These are phyloP conservation scores for Pavo muticus DNA, from an alignment of 2,113 vertebrate species.

Conservation along the genomic window DNA sequence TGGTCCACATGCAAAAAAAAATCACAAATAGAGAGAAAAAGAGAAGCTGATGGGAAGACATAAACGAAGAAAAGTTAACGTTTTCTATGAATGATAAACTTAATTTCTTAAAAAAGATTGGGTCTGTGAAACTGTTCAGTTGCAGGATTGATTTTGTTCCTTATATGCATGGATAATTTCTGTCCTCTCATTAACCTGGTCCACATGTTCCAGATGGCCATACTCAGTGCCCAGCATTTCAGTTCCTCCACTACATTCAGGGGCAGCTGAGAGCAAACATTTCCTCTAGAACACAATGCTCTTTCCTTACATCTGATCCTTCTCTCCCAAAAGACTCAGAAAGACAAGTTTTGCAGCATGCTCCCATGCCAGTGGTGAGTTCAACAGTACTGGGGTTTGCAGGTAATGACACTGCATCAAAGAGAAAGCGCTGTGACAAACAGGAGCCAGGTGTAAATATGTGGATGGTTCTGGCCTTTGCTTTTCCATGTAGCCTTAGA, in stretches of 20 bases:
- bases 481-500: not conserved
- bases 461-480: not conserved
- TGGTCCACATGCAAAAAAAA: not conserved
- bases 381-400: not conserved
- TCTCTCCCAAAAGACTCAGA: not conserved
- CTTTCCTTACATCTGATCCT: not conserved
- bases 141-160: conserved; percentile 23
- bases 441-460: not conserved
- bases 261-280: not conserved
- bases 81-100: not conserved
- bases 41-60: not conserved
- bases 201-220: not conserved
- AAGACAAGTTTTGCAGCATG: not conserved
- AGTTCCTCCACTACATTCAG: not conserved
- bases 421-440: not conserved
- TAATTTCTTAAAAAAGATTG: not conserved
- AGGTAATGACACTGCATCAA: not conserved
- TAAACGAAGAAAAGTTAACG: not conserved
- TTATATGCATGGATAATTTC: not conserved
- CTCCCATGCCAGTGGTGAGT: not conserved
- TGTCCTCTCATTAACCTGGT: not conserved
- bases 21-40: not conserved
- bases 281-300: not conserved
- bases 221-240: not conserved
- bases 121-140: not conserved